Evolutionary conservation across 2,797 vertebrate species (phyloP).

Genomic region (Macropodus opercularis): DNA sequence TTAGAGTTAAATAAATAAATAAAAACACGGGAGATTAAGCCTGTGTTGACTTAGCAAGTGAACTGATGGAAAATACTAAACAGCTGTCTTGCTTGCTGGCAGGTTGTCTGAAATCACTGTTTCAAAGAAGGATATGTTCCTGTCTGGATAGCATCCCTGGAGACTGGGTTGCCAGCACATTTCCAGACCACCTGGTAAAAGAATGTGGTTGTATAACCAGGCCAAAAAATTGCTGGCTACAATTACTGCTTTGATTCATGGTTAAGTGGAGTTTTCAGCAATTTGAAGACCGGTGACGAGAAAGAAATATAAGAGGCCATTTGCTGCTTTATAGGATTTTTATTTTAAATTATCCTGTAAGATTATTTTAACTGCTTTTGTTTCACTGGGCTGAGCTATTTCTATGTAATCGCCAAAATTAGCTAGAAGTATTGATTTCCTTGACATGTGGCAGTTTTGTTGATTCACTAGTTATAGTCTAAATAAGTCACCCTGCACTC

Average conservation of each 20-base stretch:
- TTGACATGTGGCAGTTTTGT: too few species aligned
- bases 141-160: constrained; percentile 22
- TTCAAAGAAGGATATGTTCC: constrained; percentile 16
- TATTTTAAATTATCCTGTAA: constrained; percentile 14
- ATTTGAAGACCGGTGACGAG: constrained; percentile 22
- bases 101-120: neutral
- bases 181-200: constrained; percentile 25
- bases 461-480: too few species aligned
- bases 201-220: constrained; percentile 3
- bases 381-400: neutral
- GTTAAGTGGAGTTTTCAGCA: constrained; percentile 33
- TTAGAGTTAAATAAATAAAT: constrained; percentile 48
- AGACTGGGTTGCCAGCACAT: constrained; percentile 8
- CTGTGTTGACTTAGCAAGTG: constrained; percentile 21
- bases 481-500: too few species aligned
- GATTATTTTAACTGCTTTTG: constrained; percentile 11
- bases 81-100: constrained; percentile 32
- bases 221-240: constrained; percentile 12
- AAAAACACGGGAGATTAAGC: constrained; percentile 35
- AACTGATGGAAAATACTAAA: constrained; percentile 24
- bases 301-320: constrained; percentile 19
- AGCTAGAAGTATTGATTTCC: too few species aligned
- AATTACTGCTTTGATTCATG: constrained; percentile 30
- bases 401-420: neutral
- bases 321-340: neutral